Evolutionary conservation across 1,140 invertebrate genomes (phyloP), one percentile per base, ranked within the genome.

Genomic region (Globodera ellingtonae): DNA sequence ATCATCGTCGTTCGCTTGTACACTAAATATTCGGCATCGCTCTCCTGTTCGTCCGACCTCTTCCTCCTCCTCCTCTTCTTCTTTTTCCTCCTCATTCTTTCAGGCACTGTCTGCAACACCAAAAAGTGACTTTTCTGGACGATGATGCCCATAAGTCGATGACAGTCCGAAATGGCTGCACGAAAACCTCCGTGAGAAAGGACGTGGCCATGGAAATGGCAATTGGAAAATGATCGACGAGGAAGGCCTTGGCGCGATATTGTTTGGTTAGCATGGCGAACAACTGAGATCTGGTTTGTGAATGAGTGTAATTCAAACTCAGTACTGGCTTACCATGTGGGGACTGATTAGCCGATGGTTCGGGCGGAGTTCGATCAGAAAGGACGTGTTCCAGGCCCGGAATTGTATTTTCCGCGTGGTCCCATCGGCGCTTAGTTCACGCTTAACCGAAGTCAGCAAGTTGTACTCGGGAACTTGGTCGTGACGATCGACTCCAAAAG

Each of bases 161-260:
- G 59, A 76, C 87, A 89, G 76, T 89, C 86, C 13, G 88, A 89
- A 66, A 89, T 80, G 48, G 87, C 87, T 3, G 83, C 87, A 71
- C 78, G 78, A 52, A 69, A 65, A 73, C 85, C 74, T 10, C 80
- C 79, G 70, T 88, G 88, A n/a, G 85, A 84, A 24, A 81, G 72
- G 7, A 88, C 80, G 72, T 75, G 72, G 35, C 87, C 87, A 10
- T 86, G 78, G 71, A 87, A 89, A 73, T 89, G 88, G 72, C 87
- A 88, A 50, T 86, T 67, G 13, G 67, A 48, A 70, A 76, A 21
- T 18, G 71, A 56, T 56, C 76, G 47, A 3, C n/a, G 35, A 15
- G 88, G 79, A 18, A 88, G 69, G 13, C 86, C 78, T 21, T 79
- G 69, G 47, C 67, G 66, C 35, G n/a, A 66, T 35, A 69, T 46